Base-by-base conservation (phyloP, 2,113 vertebrate species). In the Archocentrus centrarchus region DNA sequence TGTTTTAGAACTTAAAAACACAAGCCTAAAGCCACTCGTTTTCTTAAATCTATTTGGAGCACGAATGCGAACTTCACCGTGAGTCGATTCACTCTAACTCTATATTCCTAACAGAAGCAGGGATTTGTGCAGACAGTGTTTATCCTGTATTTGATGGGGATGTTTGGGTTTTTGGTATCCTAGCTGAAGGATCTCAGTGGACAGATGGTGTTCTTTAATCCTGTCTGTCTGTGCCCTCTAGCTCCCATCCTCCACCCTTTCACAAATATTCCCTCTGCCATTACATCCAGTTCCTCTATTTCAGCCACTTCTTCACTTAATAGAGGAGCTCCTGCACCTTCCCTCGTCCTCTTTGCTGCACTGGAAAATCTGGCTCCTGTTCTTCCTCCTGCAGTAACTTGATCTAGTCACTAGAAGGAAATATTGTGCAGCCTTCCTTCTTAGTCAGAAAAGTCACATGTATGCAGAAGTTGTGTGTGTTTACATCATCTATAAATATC, bases 191-290 rank as follows among this genome's bases (percentile, higher is more conserved):
- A 82, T 76, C 60, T 68, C 22, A 59, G 79, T 57, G 86, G 87
- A 94, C 94, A 96, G 95, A 96, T 96, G 94, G 94, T 86, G 73
- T 86, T 81, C 85, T 95, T 93, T 95, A 96, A 96, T 96, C 94
- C 94, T 73, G 93, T 94, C 94, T 73, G 93, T 94, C 95, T 94
- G 90, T 82, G 80, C 11, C 87, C 88, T 91, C 55, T 75, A 18
- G 62, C 59, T 83, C 53, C 79, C 85, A 63, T 84, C 82, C 75
- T 77, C 77, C 41, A 41, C 75, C 82, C 80, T 80, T 59, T 79
- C 61, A 63, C 81, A 58, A 24, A 14, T 32, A 73, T 58, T 86
- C 59, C 61, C 50, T 82, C 66, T 59, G 27, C 44, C 20, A 2
- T 82, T 59, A 57, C 63, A 76, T 78, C 37, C 58, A 20, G 59